Evolutionary conservation across 92 coral and sea anemone genomes (phyloP), one percentile per base, ranked within the genome.

Genomic region (Umimayanthus kanabou): DNA sequence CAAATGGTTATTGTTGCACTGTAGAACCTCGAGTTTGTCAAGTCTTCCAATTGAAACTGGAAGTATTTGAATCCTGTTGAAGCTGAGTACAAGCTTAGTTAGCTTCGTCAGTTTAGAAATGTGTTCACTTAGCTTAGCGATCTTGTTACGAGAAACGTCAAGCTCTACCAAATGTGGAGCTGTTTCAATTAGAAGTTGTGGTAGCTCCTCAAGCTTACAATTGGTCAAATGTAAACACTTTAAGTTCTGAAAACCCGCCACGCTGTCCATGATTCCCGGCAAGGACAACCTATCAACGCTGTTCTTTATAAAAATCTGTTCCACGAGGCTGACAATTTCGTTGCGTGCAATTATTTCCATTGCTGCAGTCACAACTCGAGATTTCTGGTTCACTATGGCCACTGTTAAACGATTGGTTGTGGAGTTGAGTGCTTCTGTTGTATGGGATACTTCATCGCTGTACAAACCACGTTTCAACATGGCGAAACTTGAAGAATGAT

Each of bases 141-240:
- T 76, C 49, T 42, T 76, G 80, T 76, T 76, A 39, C 55, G 43
- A 76, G 80, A 76, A 76, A 76, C 80, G 43, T 76, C 80, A 39
- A 76, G 80, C 53, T 76, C 80, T 7, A n/a, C 25, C 80, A 76
- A 5, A 9, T 76, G 80, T 76, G 80, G 80, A 23, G 16, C 26
- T 76, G 13, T 76, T 76, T 39, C 80, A 76, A 23, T 76, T 25
- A 76, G 45, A 39, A 39, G 80, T 22, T 7, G 80, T 42, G 80
- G 80, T 23, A 76, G 26, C 11, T 76, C 57, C 23, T 42, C 29
- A 39, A 76, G 80, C 49, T 76, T 76, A 76, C 80, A 76, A 13
- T 39, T 39, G 4, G 80, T 39, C 13, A 76, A 40, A 76, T 42
- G 80, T 20, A 76, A 42, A 22, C 80, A 76, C 9, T 39, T 76